These are phyloP conservation scores for Colletes gigas DNA, from an alignment of 1,140 invertebrate genomes.

Conservation along the genomic window DNA sequence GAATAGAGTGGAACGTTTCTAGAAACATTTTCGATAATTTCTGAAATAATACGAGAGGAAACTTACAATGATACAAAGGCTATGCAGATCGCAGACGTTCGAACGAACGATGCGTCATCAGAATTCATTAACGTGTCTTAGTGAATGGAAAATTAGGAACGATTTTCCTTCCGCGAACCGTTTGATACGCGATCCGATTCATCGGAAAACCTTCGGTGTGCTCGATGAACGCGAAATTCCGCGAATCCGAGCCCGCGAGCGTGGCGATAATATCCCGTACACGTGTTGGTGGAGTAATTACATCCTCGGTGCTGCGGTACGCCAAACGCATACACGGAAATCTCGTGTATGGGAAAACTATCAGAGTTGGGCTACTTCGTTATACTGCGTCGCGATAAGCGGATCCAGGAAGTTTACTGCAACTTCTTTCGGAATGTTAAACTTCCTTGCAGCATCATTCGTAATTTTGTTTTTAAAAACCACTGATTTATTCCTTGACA, in stretches of 20 bases:
- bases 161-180: conserved; percentile 12
- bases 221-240: conserved; percentile 17
- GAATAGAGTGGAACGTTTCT: no score
- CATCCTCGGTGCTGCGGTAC: background rate
- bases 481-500: no score
- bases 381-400: background rate
- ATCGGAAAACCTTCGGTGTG: background rate
- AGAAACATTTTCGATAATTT: no score
- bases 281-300: conserved; percentile 14
- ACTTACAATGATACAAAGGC: no score
- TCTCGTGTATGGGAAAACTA: conserved; percentile 11
- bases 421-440: background rate
- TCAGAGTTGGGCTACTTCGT: background rate
- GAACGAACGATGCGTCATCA: no score
- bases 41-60: no score
- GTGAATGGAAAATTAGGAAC: background rate
- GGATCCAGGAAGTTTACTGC: background rate
- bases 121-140: no score
- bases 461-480: no score
- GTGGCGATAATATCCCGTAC: background rate
- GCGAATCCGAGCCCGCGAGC: background rate
- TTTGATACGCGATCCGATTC: conserved; percentile 1
- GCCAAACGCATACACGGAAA: background rate
- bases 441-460: no score
- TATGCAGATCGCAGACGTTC: no score